These are phyloP conservation scores for Xestobium rufovillosum DNA, from an alignment of 2,888 invertebrate species.

Conservation along the genomic window DNA sequence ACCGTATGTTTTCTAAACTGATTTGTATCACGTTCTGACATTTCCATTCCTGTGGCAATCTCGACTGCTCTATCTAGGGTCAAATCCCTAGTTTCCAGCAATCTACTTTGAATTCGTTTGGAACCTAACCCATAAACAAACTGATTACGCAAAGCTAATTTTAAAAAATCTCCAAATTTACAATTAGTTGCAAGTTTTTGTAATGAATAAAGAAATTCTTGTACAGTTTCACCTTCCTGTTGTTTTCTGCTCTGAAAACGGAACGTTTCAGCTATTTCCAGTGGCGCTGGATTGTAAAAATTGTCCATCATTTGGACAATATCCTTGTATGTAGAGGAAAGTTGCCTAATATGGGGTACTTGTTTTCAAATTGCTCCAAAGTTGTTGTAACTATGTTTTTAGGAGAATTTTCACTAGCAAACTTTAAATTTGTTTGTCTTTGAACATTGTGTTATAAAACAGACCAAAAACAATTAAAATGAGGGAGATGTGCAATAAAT, in stretches of 20 bases:
- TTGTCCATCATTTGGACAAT: slow-evolving; percentile 6
- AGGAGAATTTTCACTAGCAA: no score
- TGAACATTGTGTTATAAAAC: no score
- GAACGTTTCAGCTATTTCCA: slow-evolving; percentile 24
- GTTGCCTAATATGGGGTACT: no score
- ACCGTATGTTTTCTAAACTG: no score
- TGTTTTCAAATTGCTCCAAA: no score
- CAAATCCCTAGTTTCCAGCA: slow-evolving; percentile 23
- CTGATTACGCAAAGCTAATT: slow-evolving; percentile 25
- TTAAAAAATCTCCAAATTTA: slow-evolving; percentile 24
- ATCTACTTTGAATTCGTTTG: slow-evolving; percentile 21
- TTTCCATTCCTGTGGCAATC: slow-evolving; percentile 21
- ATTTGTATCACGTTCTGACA: slow-evolving; percentile 20
- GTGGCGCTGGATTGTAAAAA: no score
- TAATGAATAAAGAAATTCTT: slow-evolving; percentile 19
- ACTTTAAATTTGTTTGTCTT: no score
- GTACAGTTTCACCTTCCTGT: slow-evolving; percentile 19
- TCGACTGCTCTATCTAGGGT: slow-evolving; percentile 20
- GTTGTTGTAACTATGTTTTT: no score
- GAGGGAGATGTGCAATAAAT: no score
- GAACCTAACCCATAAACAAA: slow-evolving; percentile 26
- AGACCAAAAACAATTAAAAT: no score
- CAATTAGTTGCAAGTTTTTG: slow-evolving; percentile 19
- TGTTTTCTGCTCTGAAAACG: slow-evolving; percentile 23
- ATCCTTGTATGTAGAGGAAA: not conserved